Percentiles rank a stretch among this genome's conserved stretches.
phyloP scores from a whole-genome alignment of 2,888 invertebrate species.

The Trachelus troglodyta region DNA sequence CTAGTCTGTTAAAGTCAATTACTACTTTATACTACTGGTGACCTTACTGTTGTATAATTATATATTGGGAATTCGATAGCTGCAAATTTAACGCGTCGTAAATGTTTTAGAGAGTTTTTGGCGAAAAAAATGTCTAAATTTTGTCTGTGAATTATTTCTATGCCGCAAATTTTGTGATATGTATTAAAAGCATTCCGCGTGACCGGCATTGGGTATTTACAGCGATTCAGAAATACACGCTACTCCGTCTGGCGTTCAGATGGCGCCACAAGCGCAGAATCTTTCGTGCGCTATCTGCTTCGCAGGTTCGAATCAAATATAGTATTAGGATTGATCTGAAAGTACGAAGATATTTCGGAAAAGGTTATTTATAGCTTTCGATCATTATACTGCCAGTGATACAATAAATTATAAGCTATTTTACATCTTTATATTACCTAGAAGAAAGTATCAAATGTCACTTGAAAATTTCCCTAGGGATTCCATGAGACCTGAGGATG shows the following conservation, averaged over 20 bases:
- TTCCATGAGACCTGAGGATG: too few species aligned
- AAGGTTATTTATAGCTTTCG: neutral
- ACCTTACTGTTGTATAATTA: too few species aligned
- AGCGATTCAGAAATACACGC: neutral
- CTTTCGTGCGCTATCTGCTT: neutral
- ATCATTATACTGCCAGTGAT: neutral
- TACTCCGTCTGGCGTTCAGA: neutral
- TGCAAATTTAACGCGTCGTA: too few species aligned
- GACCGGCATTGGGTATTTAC: neutral
- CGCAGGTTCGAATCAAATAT: neutral
- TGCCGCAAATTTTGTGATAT: neutral
- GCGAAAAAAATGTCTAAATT: too few species aligned
- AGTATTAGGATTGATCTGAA: neutral
- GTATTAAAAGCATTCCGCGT: neutral
- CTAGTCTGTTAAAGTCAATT: neutral
- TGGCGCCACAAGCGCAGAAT: neutral
- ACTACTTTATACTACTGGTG: too few species aligned
- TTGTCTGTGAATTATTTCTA: neutral
- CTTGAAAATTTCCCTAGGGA: neutral
- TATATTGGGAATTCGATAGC: too few species aligned
- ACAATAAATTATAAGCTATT: too few species aligned
- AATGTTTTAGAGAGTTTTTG: too few species aligned
- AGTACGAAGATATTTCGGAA: neutral
- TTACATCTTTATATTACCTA: too few species aligned
- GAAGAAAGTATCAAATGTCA: neutral